Percentiles rank a stretch among this genome's conserved stretches.
Conservation (phyloP, 1,140 invertebrate genomes). For the Acyrthosiphon pisum region DNA sequence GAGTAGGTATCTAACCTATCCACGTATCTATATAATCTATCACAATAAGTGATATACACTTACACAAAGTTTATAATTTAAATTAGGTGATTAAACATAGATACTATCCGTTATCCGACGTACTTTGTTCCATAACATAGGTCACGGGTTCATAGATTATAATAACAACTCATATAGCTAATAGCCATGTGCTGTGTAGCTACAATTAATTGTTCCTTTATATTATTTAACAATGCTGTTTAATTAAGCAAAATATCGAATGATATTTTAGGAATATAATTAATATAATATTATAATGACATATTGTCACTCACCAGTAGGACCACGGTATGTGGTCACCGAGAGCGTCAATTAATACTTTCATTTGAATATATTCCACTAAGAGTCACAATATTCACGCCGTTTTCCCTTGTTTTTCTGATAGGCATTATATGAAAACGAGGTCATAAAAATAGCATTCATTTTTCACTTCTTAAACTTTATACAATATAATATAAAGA, state of each 20-base stretch:
- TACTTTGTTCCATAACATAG: background rate
- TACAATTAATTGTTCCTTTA: background rate
- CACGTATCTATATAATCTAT: no score
- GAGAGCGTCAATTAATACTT: background rate
- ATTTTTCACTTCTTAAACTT: background rate
- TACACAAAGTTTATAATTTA: background rate
- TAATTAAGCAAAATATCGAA: background rate
- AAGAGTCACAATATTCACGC: background rate
- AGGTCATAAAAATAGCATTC: background rate
- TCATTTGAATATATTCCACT: background rate
- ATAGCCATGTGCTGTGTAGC: background rate
- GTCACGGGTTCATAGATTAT: background rate
- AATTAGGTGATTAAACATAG: background rate
- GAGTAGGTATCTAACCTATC: no score
- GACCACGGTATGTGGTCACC: background rate
- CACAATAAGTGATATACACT: background rate
- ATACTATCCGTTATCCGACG: background rate
- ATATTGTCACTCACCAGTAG: background rate
- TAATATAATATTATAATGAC: background rate
- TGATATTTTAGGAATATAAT: background rate
- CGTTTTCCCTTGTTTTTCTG: background rate
- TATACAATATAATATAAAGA: background rate
- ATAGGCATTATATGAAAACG: background rate
- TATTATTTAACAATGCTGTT: background rate
- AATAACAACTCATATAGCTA: background rate